These are phyloP conservation scores for Sapayoa aenigma DNA, from an alignment of 2,113 vertebrate species.

Conservation along the genomic window DNA sequence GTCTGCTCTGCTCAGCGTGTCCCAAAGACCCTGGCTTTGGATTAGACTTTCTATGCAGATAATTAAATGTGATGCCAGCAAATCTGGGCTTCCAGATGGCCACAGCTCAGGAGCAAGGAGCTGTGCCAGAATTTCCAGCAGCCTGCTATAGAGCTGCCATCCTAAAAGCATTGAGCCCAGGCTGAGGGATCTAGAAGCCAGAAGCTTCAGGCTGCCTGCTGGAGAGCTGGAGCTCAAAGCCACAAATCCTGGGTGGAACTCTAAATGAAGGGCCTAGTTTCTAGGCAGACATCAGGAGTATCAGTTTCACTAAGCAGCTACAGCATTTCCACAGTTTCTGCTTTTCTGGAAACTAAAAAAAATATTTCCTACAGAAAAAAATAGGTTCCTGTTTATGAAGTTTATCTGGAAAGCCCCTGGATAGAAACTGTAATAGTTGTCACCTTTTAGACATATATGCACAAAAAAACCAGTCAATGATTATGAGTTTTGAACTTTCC, in stretches of 20 bases:
- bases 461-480: neutral
- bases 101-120: neutral
- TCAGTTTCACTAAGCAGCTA: neutral
- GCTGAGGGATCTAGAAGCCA: neutral
- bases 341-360: conserved; percentile 2
- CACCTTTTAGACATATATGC: neutral
- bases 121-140: conserved; percentile 13
- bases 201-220: neutral
- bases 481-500: neutral
- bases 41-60: neutral
- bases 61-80: neutral
- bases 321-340: neutral
- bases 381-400: neutral
- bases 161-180: neutral
- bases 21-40: neutral
- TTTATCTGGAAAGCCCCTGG: neutral
- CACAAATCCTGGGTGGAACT: neutral
- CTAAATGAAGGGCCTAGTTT: neutral
- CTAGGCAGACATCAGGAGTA: neutral
- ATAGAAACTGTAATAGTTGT: neutral
- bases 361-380: neutral
- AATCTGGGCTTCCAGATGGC: conserved; percentile 1
- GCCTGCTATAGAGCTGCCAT: neutral
- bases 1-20: neutral
- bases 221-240: neutral